A percentile compares a stretch with the other conserved stretches of the same genome.
Evolutionary conservation across 2,888 invertebrate species (phyloP).

Genomic region (Malthinus seriepunctatus): DNA sequence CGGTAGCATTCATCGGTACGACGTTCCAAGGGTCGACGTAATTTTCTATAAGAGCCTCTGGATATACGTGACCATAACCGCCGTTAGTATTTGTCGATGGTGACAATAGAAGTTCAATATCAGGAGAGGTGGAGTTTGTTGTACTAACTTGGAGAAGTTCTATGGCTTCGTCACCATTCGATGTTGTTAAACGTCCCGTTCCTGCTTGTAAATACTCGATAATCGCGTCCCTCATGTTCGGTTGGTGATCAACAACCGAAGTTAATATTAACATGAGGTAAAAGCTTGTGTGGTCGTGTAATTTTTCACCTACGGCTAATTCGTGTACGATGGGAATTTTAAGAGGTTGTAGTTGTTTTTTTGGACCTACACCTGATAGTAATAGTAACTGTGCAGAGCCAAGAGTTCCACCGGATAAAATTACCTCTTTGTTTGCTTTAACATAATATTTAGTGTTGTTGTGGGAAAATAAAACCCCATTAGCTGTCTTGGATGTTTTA

Average conservation of each 20-base stretch:
- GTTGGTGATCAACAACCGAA: background rate
- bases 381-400: background rate
- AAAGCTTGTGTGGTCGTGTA: background rate
- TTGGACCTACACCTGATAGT: slow-evolving; percentile 62
- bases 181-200: slow-evolving; percentile 32
- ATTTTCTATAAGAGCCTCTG: background rate
- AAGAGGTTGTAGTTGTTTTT: slow-evolving; percentile 59
- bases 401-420: slow-evolving; percentile 76
- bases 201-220: background rate
- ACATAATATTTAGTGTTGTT: slow-evolving; percentile 55
- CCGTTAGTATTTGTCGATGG: slow-evolving; percentile 12
- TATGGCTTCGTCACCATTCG: slow-evolving; percentile 23
- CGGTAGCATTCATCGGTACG: too few relatives aligned
- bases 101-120: slow-evolving; percentile 28
- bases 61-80: slow-evolving; percentile 6
- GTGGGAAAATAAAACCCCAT: slow-evolving; percentile 61
- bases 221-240: background rate
- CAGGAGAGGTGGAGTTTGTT: slow-evolving; percentile 16
- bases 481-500: slow-evolving; percentile 56
- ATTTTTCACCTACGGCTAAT: background rate
- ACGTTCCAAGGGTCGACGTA: too few relatives aligned
- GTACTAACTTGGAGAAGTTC: slow-evolving; percentile 14
- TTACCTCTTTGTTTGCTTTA: slow-evolving; percentile 67
- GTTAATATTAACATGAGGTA: background rate
- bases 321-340: background rate